These are phyloP conservation scores for Catocala sponsa DNA, from an alignment of 2,888 invertebrate species.

Conservation along the genomic window DNA sequence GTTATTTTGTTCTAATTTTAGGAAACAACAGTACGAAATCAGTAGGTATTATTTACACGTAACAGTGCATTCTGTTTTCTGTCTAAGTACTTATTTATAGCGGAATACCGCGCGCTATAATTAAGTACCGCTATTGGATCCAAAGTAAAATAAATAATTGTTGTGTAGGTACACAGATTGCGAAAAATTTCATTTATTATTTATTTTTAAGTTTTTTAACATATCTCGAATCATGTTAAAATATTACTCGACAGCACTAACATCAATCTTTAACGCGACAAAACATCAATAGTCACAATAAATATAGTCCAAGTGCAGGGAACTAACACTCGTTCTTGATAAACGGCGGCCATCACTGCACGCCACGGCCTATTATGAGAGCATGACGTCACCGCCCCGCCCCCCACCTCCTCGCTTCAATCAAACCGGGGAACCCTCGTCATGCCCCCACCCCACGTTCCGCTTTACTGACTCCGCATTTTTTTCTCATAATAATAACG, in stretches of 20 bases:
- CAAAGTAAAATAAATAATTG: conserved; percentile 27
- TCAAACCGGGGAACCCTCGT: conserved; percentile 87
- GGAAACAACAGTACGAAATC: conserved; percentile 42
- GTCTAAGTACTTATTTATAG: conserved; percentile 44
- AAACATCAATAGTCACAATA: conserved; percentile 44
- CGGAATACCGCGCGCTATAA: conserved; percentile 30
- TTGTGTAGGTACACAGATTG: background rate
- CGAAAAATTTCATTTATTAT: background rate
- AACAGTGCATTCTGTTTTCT: conserved; percentile 50
- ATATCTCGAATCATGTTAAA: no score
- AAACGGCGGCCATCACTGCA: conserved; percentile 87
- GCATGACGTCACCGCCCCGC: conserved; percentile 88
- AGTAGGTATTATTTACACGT: conserved; percentile 42
- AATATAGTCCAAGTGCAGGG: conserved; percentile 78
- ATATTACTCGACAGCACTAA: background rate
- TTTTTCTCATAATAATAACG: conserved; percentile 88
- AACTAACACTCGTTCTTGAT: conserved; percentile 80
- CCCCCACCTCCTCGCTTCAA: conserved; percentile 85
- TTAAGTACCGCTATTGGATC: conserved; percentile 13
- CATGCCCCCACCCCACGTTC: conserved; percentile 86
- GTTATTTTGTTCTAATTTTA: conserved; percentile 46
- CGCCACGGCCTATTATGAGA: conserved; percentile 87
- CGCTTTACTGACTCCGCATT: conserved; percentile 87
- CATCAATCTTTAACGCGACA: conserved; percentile 28
- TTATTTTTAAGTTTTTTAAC: no score